phyloP scores from a whole-genome alignment of 2,888 invertebrate genomes.

The Noctua janthina region DNA sequence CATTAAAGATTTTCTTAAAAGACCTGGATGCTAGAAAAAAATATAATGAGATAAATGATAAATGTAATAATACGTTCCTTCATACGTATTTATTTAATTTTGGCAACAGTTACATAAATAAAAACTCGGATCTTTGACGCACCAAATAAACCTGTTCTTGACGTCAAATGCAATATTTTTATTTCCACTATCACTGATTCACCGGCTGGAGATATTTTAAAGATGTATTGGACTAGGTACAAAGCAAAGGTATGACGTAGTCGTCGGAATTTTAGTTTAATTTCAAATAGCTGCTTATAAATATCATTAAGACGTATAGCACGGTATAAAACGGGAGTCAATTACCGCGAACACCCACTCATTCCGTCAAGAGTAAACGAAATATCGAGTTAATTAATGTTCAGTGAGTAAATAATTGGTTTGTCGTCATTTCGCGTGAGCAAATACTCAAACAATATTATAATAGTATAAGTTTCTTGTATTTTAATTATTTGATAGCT shows the following conservation, averaged over 20 bases:
- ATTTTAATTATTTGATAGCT: constrained; percentile 1
- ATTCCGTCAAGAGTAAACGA: constrained; percentile 40
- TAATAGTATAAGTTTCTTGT: constrained; percentile 25
- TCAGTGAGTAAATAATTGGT: constrained; percentile 48
- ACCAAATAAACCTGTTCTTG: constrained; percentile 56
- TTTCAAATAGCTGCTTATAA: constrained; percentile 21
- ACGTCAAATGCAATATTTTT: constrained; percentile 65
- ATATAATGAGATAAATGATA: constrained; percentile 17
- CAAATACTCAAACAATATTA: constrained; percentile 26
- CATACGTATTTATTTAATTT: constrained; percentile 23
- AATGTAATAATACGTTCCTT: constrained; percentile 1
- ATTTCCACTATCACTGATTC: constrained; percentile 52
- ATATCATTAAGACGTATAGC: constrained; percentile 23
- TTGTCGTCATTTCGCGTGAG: constrained; percentile 26
- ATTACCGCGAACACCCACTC: constrained; percentile 53
- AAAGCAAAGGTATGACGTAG: constrained; percentile 35
- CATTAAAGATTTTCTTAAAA: neutral
- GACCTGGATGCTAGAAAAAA: neutral
- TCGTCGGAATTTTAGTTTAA: constrained; percentile 17
- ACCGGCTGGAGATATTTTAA: constrained; percentile 38
- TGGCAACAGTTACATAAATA: constrained; percentile 49
- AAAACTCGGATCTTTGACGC: constrained; percentile 59
- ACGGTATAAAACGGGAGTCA: constrained; percentile 24
- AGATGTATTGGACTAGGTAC: constrained; percentile 34
- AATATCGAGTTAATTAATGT: constrained; percentile 58